These are phyloP conservation scores for Cygnus olor DNA, from an alignment of 2,797 vertebrate species.

Conservation along the genomic window DNA sequence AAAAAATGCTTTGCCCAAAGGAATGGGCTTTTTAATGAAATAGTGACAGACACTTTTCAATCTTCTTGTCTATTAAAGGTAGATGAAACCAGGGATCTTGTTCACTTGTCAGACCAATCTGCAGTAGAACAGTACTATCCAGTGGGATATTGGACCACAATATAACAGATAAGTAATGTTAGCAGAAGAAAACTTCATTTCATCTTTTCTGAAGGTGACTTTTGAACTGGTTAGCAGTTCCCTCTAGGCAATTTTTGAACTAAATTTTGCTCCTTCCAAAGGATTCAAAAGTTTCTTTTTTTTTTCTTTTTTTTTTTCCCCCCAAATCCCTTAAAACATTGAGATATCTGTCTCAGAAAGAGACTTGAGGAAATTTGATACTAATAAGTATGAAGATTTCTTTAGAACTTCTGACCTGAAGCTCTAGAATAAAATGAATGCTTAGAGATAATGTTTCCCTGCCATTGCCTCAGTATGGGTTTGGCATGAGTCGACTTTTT, in stretches of 20 bases:
- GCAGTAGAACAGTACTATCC: neutral
- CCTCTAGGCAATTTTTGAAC: neutral
- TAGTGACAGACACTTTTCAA: neutral
- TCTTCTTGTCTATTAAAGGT: neutral
- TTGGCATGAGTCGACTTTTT: neutral
- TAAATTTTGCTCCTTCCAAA: neutral
- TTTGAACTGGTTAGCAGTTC: neutral
- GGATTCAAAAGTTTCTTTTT: neutral
- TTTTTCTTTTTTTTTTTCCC: neutral
- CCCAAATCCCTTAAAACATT: neutral
- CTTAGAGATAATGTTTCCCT: neutral
- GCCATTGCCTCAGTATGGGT: neutral
- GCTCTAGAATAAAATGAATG: neutral
- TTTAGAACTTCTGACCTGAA: neutral
- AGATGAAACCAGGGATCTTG: neutral
- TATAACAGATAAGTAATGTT: neutral
- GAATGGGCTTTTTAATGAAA: neutral
- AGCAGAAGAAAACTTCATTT: neutral
- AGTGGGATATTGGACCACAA: neutral
- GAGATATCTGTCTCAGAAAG: neutral
- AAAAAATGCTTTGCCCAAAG: neutral
- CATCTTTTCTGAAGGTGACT: neutral
- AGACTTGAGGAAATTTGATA: neutral
- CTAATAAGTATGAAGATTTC: neutral
- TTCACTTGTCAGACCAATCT: neutral